These are phyloP conservation scores for Boleophthalmus pectinirostris DNA, from an alignment of 2,113 vertebrate species.

Conservation along the genomic window DNA sequence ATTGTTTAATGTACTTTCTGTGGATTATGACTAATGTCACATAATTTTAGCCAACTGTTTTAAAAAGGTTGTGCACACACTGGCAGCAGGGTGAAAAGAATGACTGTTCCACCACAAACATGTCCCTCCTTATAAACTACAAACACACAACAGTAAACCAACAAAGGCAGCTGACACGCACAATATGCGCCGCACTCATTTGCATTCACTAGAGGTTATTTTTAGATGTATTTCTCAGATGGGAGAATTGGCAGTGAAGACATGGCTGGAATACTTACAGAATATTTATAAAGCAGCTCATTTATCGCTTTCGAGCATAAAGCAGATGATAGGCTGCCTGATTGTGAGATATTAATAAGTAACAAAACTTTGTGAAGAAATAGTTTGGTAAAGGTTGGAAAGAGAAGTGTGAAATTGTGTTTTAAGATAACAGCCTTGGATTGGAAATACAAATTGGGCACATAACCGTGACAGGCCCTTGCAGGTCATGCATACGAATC, in stretches of 20 bases:
- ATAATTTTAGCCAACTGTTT: neutral
- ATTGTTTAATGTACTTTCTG: neutral
- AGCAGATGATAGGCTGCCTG: neutral
- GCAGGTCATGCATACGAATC: slow-evolving; percentile 24
- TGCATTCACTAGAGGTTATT: slow-evolving; percentile 4
- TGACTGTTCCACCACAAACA: neutral
- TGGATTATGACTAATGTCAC: neutral
- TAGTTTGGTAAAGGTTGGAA: slow-evolving; percentile 6
- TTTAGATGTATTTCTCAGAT: slow-evolving; percentile 15
- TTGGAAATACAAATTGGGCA: neutral
- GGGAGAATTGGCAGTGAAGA: slow-evolving; percentile 8
- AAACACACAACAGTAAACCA: neutral
- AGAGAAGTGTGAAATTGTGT: slow-evolving; percentile 13
- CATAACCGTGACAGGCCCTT: slow-evolving; percentile 11
- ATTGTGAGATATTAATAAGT: slow-evolving; percentile 14
- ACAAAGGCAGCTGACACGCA: slow-evolving; percentile 18
- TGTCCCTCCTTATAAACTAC: neutral
- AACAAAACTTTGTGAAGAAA: slow-evolving; percentile 6
- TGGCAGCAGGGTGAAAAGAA: slow-evolving; percentile 3
- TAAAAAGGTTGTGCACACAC: neutral
- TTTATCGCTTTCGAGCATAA: slow-evolving; percentile 5
- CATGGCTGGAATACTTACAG: neutral
- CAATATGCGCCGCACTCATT: slow-evolving; percentile 9
- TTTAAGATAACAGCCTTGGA: slow-evolving; percentile 7
- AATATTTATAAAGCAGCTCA: slow-evolving; percentile 21